phyloP scores from a whole-genome alignment of 2,797 vertebrate genomes.

The Acanthopagrus latus region DNA sequence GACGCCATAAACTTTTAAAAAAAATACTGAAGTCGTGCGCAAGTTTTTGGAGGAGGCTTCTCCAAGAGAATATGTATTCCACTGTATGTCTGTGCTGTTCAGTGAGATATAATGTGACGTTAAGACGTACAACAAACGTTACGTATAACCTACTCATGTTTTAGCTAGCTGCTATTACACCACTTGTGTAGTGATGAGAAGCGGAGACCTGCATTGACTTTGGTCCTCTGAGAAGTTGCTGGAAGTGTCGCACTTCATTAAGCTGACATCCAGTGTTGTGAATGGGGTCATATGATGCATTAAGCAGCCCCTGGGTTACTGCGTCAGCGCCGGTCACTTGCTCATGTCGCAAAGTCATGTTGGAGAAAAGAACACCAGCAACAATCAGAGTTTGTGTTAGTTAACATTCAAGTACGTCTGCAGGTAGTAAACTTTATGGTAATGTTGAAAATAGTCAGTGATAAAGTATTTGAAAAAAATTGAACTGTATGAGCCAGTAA shows the following conservation, averaged over 20 bases:
- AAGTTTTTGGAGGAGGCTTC: neutral
- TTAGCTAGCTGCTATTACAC: neutral
- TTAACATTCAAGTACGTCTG: neutral
- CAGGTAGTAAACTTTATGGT: neutral
- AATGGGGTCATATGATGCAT: conserved; percentile 67
- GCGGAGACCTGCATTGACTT: neutral
- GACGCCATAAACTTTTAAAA: neutral
- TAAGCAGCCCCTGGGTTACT: conserved; percentile 22
- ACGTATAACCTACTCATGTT: no score
- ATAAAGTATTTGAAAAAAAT: neutral
- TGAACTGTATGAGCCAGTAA: no score
- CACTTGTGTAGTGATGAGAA: neutral
- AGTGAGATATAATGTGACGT: neutral
- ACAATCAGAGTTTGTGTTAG: no score
- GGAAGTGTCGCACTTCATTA: conserved; percentile 47
- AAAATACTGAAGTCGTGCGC: neutral
- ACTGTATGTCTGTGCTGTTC: neutral
- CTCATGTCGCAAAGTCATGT: conserved; percentile 36
- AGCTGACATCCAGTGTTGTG: conserved; percentile 42
- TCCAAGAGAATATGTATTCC: no score
- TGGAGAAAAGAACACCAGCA: neutral
- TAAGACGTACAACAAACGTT: no score
- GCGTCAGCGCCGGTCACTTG: conserved; percentile 39
- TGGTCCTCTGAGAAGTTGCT: conserved; percentile 18
- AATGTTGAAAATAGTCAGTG: neutral